Evolutionary conservation across 1,140 invertebrate genomes (phyloP).

Genomic region (Drosophila triauraria): DNA sequence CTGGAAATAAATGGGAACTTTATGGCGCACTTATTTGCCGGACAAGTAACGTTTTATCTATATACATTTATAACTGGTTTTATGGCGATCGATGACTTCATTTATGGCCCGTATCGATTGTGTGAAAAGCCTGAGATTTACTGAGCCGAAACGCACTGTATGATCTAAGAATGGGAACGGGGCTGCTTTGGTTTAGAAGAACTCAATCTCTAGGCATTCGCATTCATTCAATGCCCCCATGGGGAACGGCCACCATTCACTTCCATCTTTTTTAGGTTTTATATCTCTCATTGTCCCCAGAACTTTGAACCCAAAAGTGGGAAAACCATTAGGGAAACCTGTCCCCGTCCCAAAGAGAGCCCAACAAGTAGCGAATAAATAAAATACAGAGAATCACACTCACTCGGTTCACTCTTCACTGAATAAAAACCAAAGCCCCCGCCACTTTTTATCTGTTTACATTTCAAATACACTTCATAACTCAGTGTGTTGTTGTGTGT

Average conservation of each 20-base stretch:
- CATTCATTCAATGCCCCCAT: constrained; percentile 12
- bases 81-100: constrained; percentile 43
- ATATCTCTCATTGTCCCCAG: constrained; percentile 10
- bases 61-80: constrained; percentile 42
- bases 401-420: constrained; percentile 6
- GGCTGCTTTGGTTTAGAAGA: constrained; percentile 14
- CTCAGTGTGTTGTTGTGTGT: constrained; percentile 26
- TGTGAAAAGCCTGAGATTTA: constrained; percentile 32
- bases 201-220: constrained; percentile 2
- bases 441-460: constrained; percentile 71
- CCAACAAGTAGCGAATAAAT: constrained; percentile 33
- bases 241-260: constrained; percentile 16
- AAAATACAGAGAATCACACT: constrained; percentile 33
- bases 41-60: constrained; percentile 9
- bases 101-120: constrained; percentile 30
- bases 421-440: constrained; percentile 15
- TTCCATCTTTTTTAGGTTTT: constrained; percentile 7
- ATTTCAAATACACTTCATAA: constrained; percentile 80
- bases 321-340: constrained; percentile 30
- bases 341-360: constrained; percentile 34
- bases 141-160: constrained; percentile 42
- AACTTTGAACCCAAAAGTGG: constrained; percentile 27
- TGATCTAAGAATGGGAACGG: constrained; percentile 11
- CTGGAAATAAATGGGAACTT: constrained; percentile 11
- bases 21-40: constrained; percentile 20